phyloP scores from a whole-genome alignment of 2,888 invertebrate genomes.

The Nymphalis urticae region DNA sequence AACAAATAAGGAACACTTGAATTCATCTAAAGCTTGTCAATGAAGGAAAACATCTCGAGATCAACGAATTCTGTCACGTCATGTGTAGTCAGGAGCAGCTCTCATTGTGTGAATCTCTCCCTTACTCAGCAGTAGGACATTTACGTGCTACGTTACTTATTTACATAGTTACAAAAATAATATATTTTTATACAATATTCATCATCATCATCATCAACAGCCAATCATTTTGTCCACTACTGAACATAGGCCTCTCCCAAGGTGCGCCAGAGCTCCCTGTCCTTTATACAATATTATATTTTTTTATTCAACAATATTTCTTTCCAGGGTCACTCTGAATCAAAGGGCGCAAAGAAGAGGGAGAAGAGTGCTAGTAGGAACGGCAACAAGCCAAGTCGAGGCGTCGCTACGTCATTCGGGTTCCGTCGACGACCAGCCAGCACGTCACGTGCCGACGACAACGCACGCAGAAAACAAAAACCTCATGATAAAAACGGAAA shows the following conservation, averaged over 20 bases:
- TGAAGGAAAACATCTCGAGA: background rate
- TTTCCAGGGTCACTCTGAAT: slow-evolving; percentile 83
- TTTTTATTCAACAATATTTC: slow-evolving; percentile 1
- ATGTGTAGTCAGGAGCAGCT: no score
- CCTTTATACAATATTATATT: background rate
- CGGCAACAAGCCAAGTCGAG: slow-evolving; percentile 82
- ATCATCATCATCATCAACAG: no score
- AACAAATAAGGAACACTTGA: no score
- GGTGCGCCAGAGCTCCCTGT: no score
- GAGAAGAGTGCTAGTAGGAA: slow-evolving; percentile 70
- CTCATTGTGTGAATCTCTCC: no score
- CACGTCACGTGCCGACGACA: slow-evolving; percentile 73
- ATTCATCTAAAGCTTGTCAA: background rate
- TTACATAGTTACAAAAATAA: background rate
- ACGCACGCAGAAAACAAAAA: slow-evolving; percentile 68
- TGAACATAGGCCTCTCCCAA: no score
- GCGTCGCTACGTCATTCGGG: slow-evolving; percentile 92
- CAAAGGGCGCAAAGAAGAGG: slow-evolving; percentile 82
- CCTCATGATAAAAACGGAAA: slow-evolving; percentile 75
- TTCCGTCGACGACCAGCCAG: slow-evolving; percentile 86
- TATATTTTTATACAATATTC: background rate
- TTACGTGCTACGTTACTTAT: no score
- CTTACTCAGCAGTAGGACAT: no score
- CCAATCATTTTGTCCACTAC: no score
- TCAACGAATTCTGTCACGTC: no score